These are phyloP conservation scores for Gobius niger DNA, from an alignment of 2,113 vertebrate genomes.

Conservation along the genomic window DNA sequence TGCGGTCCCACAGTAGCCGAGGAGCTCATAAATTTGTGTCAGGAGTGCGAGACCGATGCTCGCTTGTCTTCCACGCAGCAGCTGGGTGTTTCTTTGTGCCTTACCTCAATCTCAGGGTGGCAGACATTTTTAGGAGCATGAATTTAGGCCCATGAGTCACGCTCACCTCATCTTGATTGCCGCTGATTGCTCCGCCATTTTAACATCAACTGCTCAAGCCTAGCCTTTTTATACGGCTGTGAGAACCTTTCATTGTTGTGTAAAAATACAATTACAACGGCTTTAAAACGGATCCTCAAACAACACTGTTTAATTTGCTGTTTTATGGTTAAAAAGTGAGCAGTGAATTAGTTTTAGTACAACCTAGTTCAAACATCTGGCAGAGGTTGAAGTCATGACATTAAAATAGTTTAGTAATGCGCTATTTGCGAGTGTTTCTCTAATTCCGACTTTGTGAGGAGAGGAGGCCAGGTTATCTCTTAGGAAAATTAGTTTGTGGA, in stretches of 20 bases:
- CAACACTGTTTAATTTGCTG: conserved; percentile 37
- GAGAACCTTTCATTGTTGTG: conserved; percentile 47
- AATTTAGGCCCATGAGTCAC: conserved; percentile 69
- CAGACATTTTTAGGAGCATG: conserved; percentile 62
- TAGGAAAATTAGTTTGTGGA: conserved; percentile 66
- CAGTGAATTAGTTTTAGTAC: neutral
- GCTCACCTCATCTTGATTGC: conserved; percentile 47
- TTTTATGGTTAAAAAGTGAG: conserved; percentile 41
- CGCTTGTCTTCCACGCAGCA: conserved; percentile 34
- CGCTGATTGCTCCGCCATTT: conserved; percentile 61
- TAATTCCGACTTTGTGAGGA: conserved; percentile 20
- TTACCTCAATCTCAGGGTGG: conserved; percentile 39
- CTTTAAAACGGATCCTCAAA: conserved; percentile 31
- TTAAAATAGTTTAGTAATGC: conserved; percentile 32
- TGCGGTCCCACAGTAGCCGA: conserved; percentile 56
- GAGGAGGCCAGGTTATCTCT: conserved; percentile 62
- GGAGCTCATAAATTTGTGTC: conserved; percentile 49
- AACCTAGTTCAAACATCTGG: conserved; percentile 10
- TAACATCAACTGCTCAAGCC: conserved; percentile 53
- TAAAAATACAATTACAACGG: conserved; percentile 48
- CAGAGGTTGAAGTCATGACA: conserved; percentile 21
- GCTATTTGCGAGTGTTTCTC: no score
- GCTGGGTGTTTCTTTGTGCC: conserved; percentile 56
- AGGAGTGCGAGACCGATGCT: conserved; percentile 41
- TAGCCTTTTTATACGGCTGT: conserved; percentile 28